Evolutionary conservation across 1,140 invertebrate species (phyloP).

Genomic region (Hydropsyche tenuis): DNA sequence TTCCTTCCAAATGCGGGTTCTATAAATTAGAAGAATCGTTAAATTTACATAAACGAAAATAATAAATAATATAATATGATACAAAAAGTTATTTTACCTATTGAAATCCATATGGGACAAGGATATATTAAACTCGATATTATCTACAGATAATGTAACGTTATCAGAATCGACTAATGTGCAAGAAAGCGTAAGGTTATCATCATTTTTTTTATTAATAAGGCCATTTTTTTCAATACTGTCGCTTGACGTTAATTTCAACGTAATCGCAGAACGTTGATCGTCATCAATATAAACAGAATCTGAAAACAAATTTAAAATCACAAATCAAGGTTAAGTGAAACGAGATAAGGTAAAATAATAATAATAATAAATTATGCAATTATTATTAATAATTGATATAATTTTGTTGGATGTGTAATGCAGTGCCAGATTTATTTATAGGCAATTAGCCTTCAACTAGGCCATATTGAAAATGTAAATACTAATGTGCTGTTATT

Average conservation of each 20-base stretch:
- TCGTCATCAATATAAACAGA: neutral
- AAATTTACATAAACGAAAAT: neutral
- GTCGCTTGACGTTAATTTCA: conserved; percentile 24
- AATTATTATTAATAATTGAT: too few species aligned
- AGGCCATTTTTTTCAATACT: conserved; percentile 31
- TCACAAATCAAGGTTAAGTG: too few species aligned
- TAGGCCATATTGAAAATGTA: too few species aligned
- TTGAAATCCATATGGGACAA: conserved; percentile 14
- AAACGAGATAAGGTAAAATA: too few species aligned
- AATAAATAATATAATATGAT: neutral
- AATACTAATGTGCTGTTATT: too few species aligned
- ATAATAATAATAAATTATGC: too few species aligned
- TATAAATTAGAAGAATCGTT: neutral
- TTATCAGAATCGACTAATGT: conserved; percentile 9
- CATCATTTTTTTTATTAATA: conserved; percentile 29
- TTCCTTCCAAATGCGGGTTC: conserved; percentile 21
- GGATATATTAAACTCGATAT: conserved; percentile 29
- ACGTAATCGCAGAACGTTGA: neutral
- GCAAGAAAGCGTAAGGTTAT: conserved; percentile 41
- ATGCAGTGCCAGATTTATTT: too few species aligned
- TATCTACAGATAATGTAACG: neutral
- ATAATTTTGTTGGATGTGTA: too few species aligned
- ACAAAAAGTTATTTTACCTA: conserved; percentile 23
- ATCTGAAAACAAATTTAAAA: too few species aligned
- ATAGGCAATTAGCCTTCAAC: too few species aligned